Conservation (phyloP, 2,888 invertebrate genomes). For the Pheosia gnoma region DNA sequence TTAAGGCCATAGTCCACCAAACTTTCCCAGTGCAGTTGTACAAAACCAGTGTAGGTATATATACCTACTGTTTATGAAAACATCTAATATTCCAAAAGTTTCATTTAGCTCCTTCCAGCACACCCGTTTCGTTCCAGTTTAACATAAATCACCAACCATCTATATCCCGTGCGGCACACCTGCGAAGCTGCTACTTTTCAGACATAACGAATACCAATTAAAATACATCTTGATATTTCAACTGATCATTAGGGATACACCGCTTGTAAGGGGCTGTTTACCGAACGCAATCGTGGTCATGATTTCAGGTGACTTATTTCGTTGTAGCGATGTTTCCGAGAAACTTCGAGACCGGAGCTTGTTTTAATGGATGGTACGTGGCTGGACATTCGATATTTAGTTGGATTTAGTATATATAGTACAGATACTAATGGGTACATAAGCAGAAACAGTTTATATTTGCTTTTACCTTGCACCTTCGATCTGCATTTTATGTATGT, state of each 20-base stretch:
- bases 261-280: constrained; percentile 65
- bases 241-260: constrained; percentile 70
- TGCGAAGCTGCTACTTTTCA: constrained; percentile 59
- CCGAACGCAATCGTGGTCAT: constrained; percentile 54
- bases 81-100: not conserved
- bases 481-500: not conserved
- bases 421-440: not conserved
- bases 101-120: constrained; percentile 10
- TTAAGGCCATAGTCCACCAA: too few species aligned
- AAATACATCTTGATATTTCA: constrained; percentile 79
- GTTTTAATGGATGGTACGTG: constrained; percentile 24
- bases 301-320: constrained; percentile 56
- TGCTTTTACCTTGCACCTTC: constrained; percentile 4
- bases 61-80: too few species aligned
- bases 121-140: not conserved
- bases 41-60: not conserved
- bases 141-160: constrained; percentile 70
- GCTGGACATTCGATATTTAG: constrained; percentile 2
- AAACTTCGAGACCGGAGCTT: constrained; percentile 36
- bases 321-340: constrained; percentile 35
- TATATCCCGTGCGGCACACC: constrained; percentile 72
- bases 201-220: constrained; percentile 76
- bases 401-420: not conserved
- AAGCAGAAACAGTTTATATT: not conserved
- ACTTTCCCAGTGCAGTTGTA: too few species aligned